Percentiles rank a stretch among this genome's conserved stretches.
phyloP scores from a whole-genome alignment of 2,888 invertebrate genomes.

The Stenchaetothrips biformis region DNA sequence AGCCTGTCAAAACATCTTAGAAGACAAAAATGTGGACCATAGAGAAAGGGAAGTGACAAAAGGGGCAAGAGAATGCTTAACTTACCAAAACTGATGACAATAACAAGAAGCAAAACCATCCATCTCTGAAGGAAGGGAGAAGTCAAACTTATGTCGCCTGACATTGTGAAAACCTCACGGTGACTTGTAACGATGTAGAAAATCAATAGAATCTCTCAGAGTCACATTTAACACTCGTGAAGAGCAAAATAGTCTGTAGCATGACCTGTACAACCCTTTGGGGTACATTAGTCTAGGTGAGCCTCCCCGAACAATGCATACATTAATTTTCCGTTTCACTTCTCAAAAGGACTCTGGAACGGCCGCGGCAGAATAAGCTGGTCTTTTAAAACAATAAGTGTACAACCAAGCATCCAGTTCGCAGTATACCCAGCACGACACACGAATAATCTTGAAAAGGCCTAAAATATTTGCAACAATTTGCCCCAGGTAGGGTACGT shows the following conservation, averaged over 20 bases:
- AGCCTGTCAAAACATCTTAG: background rate
- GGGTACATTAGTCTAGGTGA: background rate
- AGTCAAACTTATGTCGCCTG: background rate
- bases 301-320: background rate
- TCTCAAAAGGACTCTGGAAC: background rate
- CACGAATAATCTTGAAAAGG: background rate
- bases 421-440: background rate
- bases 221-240: background rate
- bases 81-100: conserved; percentile 8
- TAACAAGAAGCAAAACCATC: background rate
- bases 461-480: conserved; percentile 17
- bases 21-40: background rate
- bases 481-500: background rate
- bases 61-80: background rate
- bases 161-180: background rate
- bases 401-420: background rate
- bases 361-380: too few relatives aligned
- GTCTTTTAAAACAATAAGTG: too few relatives aligned
- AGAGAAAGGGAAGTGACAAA: background rate
- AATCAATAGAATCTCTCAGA: background rate
- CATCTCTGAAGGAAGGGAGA: background rate
- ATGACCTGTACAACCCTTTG: conserved; percentile 1
- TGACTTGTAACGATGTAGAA: background rate
- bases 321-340: background rate
- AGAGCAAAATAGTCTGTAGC: background rate